A percentile compares a stretch with the other conserved stretches of the same genome.
Conservation (phyloP, 2,113 vertebrate species). For the Chloebia gouldiae region DNA sequence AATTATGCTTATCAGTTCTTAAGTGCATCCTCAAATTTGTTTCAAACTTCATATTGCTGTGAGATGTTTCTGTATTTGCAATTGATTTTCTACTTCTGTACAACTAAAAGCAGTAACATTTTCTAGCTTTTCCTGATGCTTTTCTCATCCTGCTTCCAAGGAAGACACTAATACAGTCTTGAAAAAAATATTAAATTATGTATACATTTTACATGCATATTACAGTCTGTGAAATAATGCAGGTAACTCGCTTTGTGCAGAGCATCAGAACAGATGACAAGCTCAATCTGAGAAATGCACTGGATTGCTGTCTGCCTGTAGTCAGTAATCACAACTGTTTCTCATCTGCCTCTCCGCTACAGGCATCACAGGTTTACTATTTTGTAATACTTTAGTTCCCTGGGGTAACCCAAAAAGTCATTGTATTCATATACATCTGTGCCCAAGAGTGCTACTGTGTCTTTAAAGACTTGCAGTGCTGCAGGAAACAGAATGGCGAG, state of each 20-base stretch:
- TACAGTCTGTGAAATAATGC: background rate
- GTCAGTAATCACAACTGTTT: background rate
- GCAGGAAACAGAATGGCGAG: rapidly evolving
- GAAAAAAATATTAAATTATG: background rate
- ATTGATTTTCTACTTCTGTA: background rate
- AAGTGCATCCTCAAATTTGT: background rate
- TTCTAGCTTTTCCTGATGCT: background rate
- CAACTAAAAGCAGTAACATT: background rate
- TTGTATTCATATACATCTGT: background rate
- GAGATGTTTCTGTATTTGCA: background rate
- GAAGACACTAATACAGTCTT: background rate
- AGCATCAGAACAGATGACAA: background rate
- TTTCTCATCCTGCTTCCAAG: background rate
- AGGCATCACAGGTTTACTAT: background rate
- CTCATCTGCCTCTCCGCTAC: background rate
- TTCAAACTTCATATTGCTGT: background rate
- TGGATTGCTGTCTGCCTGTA: background rate
- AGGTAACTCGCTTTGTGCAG: background rate
- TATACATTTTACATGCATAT: background rate
- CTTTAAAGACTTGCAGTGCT: background rate
- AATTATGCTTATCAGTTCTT: background rate
- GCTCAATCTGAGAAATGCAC: background rate
- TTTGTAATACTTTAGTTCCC: background rate
- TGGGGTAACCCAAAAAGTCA: background rate
- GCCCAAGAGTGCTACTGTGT: too few relatives aligned